Conservation (phyloP, 2,113 vertebrate genomes). For the Aplodontia rufa region DNA sequence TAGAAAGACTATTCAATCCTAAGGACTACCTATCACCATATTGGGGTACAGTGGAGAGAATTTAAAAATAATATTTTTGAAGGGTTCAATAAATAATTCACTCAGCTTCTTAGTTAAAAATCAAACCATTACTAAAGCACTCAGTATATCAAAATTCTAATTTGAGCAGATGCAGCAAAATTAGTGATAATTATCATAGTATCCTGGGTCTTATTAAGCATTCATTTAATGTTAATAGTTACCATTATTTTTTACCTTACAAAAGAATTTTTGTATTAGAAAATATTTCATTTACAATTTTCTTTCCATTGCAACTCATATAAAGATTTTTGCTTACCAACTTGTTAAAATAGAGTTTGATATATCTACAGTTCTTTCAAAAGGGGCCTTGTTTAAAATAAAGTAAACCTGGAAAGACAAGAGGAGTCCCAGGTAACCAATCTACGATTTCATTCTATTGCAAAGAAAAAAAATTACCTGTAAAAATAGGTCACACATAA, state of each 20-base stretch:
- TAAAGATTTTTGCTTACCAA: not conserved
- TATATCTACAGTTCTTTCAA: not conserved
- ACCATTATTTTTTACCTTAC: not conserved
- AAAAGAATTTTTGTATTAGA: not conserved
- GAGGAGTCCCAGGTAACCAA: not conserved
- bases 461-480: not conserved
- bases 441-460: not conserved
- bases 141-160: not conserved
- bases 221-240: not conserved
- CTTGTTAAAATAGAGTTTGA: slow-evolving; percentile 23
- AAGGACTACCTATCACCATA: not conserved
- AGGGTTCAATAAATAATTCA: not conserved
- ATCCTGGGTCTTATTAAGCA: not conserved
- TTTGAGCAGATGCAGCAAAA: not conserved
- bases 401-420: not conserved
- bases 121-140: not conserved
- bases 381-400: not conserved
- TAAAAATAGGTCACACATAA: not conserved
- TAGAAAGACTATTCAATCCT: not conserved
- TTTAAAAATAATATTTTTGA: not conserved
- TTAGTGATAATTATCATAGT: not conserved
- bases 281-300: not conserved
- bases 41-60: not conserved
- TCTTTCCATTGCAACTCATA: not conserved
- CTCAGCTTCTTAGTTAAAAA: not conserved